A percentile compares a stretch with the other conserved stretches of the same genome.
Conservation (phyloP, 2,888 invertebrate species). For the Pegoplata infirma region DNA sequence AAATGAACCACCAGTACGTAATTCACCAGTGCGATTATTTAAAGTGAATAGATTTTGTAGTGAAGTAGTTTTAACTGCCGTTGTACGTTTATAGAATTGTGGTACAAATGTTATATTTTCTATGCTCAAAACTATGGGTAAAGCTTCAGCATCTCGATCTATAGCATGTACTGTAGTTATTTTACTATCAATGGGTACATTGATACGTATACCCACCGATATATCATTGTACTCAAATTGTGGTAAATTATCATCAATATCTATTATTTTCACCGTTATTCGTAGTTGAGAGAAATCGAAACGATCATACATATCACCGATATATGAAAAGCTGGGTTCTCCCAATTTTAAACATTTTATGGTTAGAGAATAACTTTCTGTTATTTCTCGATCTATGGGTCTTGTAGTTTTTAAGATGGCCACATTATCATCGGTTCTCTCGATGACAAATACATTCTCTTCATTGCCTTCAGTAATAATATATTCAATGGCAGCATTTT, state of each 20-base stretch:
- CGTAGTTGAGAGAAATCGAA: constrained; percentile 85
- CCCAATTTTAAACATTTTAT: constrained; percentile 85
- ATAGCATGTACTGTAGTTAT: constrained; percentile 83
- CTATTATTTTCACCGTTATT: constrained; percentile 82
- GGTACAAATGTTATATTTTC: constrained; percentile 81
- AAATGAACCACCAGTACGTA: constrained; percentile 84
- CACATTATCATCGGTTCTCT: constrained; percentile 82
- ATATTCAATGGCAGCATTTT: constrained; percentile 87
- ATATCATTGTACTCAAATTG: constrained; percentile 82
- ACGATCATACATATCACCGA: constrained; percentile 80
- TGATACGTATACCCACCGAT: constrained; percentile 86
- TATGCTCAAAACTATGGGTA: constrained; percentile 82
- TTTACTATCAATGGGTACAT: constrained; percentile 85
- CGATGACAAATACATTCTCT: constrained; percentile 81
- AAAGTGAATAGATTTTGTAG: constrained; percentile 81
- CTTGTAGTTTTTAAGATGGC: constrained; percentile 82
- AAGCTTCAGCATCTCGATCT: constrained; percentile 84
- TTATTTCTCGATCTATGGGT: constrained; percentile 83
- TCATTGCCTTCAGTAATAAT: constrained; percentile 87
- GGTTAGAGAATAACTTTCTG: constrained; percentile 81
- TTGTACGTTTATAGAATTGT: constrained; percentile 77
- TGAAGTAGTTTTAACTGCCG: constrained; percentile 78
- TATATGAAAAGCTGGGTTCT: constrained; percentile 75
- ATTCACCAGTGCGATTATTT: constrained; percentile 84
- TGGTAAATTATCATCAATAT: constrained; percentile 87